Percentiles rank a stretch among this genome's conserved stretches.
Conservation (phyloP, 2,797 vertebrate species). For the Orestias chungarensis region DNA sequence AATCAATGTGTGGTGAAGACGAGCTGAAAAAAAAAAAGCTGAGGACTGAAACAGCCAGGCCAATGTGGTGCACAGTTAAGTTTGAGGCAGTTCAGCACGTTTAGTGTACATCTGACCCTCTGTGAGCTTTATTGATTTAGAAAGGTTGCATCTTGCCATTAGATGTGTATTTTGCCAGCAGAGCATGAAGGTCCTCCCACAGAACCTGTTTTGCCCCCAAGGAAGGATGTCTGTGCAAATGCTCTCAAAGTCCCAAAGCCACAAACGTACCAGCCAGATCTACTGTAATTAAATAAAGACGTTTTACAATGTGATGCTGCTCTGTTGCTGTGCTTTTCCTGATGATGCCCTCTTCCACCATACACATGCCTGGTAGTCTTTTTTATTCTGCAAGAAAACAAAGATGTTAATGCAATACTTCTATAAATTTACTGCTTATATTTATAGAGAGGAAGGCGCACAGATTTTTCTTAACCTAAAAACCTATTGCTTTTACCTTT, state of each 20-base stretch:
- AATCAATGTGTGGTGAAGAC: slow-evolving; percentile 20
- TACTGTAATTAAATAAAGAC: no score
- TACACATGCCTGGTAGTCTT: no score
- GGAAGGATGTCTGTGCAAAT: neutral
- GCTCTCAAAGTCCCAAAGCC: slow-evolving; percentile 1
- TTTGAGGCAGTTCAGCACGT: slow-evolving; percentile 18
- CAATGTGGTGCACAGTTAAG: slow-evolving; percentile 6
- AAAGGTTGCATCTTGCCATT: slow-evolving; percentile 12
- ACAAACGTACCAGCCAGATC: neutral
- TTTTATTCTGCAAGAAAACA: no score
- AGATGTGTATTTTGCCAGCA: slow-evolving; percentile 17
- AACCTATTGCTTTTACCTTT: no score
- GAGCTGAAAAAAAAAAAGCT: slow-evolving; percentile 17
- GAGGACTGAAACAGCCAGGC: slow-evolving; percentile 1
- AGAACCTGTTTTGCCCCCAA: neutral
- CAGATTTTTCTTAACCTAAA: no score
- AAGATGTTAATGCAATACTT: no score
- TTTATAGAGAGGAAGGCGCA: no score
- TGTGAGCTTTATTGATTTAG: slow-evolving; percentile 15
- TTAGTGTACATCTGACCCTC: slow-evolving; percentile 11
- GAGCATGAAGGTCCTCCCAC: slow-evolving; percentile 21
- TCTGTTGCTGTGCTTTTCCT: neutral
- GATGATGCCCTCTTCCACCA: neutral
- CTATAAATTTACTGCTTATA: no score
- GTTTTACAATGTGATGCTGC: no score